phyloP scores from a whole-genome alignment of 2,113 vertebrate genomes.

The human (Homo sapiens) region DNA sequence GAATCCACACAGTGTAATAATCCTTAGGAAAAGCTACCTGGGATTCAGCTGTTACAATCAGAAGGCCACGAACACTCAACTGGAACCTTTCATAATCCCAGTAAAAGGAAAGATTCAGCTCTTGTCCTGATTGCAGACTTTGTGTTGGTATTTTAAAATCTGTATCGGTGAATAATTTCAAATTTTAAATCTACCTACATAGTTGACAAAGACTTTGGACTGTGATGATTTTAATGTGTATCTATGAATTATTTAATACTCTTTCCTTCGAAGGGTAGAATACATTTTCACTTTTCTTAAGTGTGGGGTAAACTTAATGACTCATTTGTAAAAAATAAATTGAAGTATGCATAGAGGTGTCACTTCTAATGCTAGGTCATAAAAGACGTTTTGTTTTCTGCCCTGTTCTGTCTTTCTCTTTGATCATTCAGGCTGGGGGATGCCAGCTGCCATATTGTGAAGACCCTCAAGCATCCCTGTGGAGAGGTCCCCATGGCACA shows the following conservation, averaged over 20 bases:
- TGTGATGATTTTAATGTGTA: not conserved
- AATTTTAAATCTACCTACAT: not conserved
- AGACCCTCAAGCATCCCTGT: not conserved
- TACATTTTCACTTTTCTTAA: not conserved
- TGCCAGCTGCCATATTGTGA: not conserved
- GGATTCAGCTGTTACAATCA: not conserved
- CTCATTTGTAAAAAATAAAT: not conserved
- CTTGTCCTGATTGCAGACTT: not conserved
- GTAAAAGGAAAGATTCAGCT: not conserved
- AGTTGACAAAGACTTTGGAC: not conserved
- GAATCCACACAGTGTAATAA: not conserved
- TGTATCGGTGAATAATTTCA: not conserved
- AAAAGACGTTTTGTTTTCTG: not conserved
- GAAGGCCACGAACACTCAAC: not conserved
- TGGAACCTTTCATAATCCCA: not conserved
- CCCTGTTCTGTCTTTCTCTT: not conserved
- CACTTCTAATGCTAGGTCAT: not conserved
- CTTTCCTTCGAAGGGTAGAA: not conserved
- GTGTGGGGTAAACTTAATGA: not conserved
- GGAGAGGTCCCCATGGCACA: not conserved
- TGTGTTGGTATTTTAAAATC: not conserved
- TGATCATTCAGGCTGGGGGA: not conserved
- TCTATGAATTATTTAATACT: not conserved
- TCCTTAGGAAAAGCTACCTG: not conserved
- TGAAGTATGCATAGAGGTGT: not conserved